Evolutionary conservation across 1,140 invertebrate genomes (phyloP), one percentile per base, ranked within the genome.

Genomic region (Pseudomyrmex concolor): DNA sequence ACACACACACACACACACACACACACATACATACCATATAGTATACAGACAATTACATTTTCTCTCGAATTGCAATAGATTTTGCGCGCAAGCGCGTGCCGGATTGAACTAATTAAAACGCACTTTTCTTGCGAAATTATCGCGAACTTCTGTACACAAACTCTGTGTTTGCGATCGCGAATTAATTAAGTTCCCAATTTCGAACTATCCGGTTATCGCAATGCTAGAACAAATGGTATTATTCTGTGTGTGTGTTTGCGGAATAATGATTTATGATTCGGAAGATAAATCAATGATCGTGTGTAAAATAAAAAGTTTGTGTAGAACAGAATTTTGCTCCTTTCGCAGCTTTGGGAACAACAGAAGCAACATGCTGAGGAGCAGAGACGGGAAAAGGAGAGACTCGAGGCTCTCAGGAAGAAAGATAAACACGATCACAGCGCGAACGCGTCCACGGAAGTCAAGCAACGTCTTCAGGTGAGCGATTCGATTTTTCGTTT

Each of bases 361-460:
- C 96, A 97, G 93, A 96, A 97, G 90, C 95, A 96, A 80, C 94
- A 97, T 90, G 34, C 34, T 34, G 96, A 96, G 86, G 96, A 96
- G 90, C 94, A 96, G 91, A 93, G 96, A 80, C 94, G 96, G 88
- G 97, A 98, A 91, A 95, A 97, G 70, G 97, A 98, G 91, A 95
- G 97, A 84, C 94, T 98, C 77, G 97, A 98, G 89, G 96, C 97
- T 19, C 94, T 98, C 68, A 97, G 97, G 87, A 98, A 99, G 94
- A 98, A 98, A 93, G 97, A 98, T 90, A 98, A 98, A 92, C 97
- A 98, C 92, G 97, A 98, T 94, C 97, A 98, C 94, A 99, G 98
- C 95, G 98, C 98, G 22, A 97, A 98, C 85, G 98, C 98, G 59
- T 99, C 98, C 76, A 97, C 97, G 13, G 98, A 99, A 94, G 98